phyloP scores from a whole-genome alignment of 1,140 invertebrate species.

The Bombus superbus region DNA sequence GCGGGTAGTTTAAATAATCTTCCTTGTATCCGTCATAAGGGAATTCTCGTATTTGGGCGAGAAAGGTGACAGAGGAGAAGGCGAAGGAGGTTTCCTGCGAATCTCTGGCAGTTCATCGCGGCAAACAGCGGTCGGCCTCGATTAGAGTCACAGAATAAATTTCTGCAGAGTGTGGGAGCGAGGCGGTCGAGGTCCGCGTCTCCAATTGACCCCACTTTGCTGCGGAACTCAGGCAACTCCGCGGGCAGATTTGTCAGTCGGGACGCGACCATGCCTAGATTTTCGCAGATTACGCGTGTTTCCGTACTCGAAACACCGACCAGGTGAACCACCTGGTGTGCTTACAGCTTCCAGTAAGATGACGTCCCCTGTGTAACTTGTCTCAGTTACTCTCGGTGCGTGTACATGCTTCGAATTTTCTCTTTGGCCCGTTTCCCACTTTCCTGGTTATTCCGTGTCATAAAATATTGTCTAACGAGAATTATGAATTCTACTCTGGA shows the following conservation, averaged over 20 bases:
- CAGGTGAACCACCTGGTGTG: constrained; percentile 42
- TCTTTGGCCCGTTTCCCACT: not conserved
- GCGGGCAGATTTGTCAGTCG: constrained; percentile 67
- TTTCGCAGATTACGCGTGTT: constrained; percentile 62
- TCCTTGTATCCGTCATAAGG: not conserved
- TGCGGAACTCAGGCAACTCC: constrained; percentile 58
- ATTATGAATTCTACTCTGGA: not conserved
- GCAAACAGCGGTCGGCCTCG: constrained; percentile 63
- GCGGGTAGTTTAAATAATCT: not conserved
- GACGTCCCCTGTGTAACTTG: not conserved
- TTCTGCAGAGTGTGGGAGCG: constrained; percentile 74
- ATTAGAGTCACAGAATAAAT: constrained; percentile 70
- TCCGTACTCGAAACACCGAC: not conserved
- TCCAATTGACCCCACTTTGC: constrained; percentile 75
- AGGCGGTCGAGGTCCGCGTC: constrained; percentile 65
- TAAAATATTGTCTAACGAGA: not conserved
- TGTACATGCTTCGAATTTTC: not conserved
- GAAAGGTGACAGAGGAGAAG: not conserved
- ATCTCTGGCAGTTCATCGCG: constrained; percentile 37
- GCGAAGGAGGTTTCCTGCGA: constrained; percentile 20
- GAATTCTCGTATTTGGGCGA: not conserved
- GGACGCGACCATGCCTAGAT: constrained; percentile 64
- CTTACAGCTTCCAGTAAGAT: not conserved
- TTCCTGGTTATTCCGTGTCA: not conserved
- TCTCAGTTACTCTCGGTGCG: not conserved